A percentile compares a stretch with the other conserved stretches of the same genome.
Conservation (phyloP, 2,888 invertebrate species). For the Andrena bucephala region DNA sequence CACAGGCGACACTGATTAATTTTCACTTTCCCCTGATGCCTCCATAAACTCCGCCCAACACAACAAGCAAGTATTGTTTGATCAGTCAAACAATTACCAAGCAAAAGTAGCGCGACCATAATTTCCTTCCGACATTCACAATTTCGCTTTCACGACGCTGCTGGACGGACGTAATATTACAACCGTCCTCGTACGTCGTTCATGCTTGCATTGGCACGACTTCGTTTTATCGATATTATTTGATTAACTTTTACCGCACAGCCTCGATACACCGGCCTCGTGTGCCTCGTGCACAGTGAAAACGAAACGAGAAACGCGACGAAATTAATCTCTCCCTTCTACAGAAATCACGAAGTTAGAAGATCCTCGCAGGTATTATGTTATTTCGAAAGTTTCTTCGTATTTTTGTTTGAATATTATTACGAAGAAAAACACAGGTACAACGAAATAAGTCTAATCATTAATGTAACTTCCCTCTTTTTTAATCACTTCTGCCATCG, state of each 20-base stretch:
- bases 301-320: constrained; percentile 1
- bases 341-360: constrained; percentile 10
- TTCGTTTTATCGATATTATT: constrained; percentile 17
- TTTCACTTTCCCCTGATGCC: constrained; percentile 16
- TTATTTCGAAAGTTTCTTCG: too few species aligned
- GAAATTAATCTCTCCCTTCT: not conserved
- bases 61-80: constrained; percentile 24
- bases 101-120: constrained; percentile 50
- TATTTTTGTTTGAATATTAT: too few species aligned
- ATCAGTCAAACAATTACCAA: constrained; percentile 36
- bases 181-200: constrained; percentile 24
- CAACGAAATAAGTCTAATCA: too few species aligned
- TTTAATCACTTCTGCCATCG: too few species aligned
- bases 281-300: not conserved
- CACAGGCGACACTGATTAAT: not conserved
- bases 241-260: not conserved
- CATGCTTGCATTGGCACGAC: constrained; percentile 25
- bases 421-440: too few species aligned
- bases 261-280: not conserved
- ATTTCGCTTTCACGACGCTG: constrained; percentile 63
- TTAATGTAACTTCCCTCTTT: too few species aligned
- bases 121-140: constrained; percentile 53
- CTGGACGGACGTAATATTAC: constrained; percentile 46
- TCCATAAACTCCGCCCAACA: not conserved
- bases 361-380: too few species aligned